Conservation (phyloP, 37 sponge, comb jelly and placozoan genomes). For the Cladorhizidae sp. region DNA sequence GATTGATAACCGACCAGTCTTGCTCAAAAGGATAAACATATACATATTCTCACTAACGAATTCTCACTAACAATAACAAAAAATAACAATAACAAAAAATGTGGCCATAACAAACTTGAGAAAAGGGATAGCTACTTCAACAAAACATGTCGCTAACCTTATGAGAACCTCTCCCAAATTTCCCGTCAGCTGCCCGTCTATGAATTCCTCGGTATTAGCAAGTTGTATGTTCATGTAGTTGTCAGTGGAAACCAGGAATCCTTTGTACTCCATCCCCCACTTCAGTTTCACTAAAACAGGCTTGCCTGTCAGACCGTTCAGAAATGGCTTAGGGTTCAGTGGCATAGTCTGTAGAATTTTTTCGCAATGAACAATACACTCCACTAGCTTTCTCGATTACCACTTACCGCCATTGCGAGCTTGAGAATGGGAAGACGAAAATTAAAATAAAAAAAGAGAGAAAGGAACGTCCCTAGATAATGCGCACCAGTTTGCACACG, state of each 20-base stretch:
- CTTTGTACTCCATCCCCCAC: slow-evolving; percentile 99
- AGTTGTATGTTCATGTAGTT: slow-evolving; percentile 98
- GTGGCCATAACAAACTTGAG: too few relatives aligned
- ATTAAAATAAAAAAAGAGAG: too few relatives aligned
- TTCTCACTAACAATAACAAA: too few relatives aligned
- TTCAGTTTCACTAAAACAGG: slow-evolving; percentile 97
- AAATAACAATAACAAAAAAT: too few relatives aligned
- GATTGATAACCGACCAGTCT: too few relatives aligned
- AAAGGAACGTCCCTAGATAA: too few relatives aligned
- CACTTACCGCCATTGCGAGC: slow-evolving; percentile 26
- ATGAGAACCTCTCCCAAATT: slow-evolving; percentile 97
- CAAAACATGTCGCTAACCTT: too few relatives aligned
- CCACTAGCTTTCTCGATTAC: background rate
- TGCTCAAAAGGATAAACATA: too few relatives aligned
- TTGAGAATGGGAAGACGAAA: background rate
- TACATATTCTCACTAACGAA: too few relatives aligned
- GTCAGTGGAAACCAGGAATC: slow-evolving; percentile 95
- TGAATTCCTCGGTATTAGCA: slow-evolving; percentile 97
- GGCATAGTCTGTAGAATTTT: slow-evolving; percentile 70
- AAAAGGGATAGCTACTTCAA: too few relatives aligned
- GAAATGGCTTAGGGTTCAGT: slow-evolving; percentile 97
- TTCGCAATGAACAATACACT: background rate
- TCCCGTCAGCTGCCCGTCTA: slow-evolving; percentile 89
- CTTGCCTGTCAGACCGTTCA: slow-evolving; percentile 96
- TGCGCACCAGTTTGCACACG: too few relatives aligned